Evolutionary conservation across 1,140 invertebrate species (phyloP), one percentile per base, ranked within the genome.

Genomic region (Diorhabda sublineata): DNA sequence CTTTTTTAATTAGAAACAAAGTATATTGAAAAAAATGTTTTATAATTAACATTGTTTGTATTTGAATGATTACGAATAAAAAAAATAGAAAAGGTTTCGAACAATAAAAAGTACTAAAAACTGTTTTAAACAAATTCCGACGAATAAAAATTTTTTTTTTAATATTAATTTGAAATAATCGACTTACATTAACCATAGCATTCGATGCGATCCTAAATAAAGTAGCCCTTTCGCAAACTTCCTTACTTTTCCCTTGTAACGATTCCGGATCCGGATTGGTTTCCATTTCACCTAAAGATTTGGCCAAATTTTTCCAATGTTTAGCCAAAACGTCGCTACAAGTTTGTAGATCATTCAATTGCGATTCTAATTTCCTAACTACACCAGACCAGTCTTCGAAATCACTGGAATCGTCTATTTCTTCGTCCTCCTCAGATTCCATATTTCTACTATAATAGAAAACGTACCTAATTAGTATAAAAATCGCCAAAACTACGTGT

Each of bases 121-220:
- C 26, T 26, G 26, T 1, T 26, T 26, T 26, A 26, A 26, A 26
- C 26, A 26, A 26, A 26, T 26, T 26, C 26, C 26, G 26, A 26
- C 26, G 26, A 26, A 26, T 26, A 26, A 26, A 26, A 26, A 26
- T 26, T 26, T 26, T 26, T 26, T 26, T 26, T 26, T 26, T 26
- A 26, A 26, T 26, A 26, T 26, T 26, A 26, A 26, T 26, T 26
- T 26, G 26, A 26, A 26, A 26, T 26, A 26, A 26, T 26, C 26
- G 26, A 88, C 91, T 90, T 84, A 96, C 96, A 84, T 94, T 97
- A 68, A 98, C 93, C 94, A 98, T 98, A 26, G 94, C 92, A 84
- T 91, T 96, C 45, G 95, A 94, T 9, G 96, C 94, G 78, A 98
- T 96, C 66, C 95, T 87, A 82, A 98, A 98, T 4, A 97, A 85